Evolutionary conservation across 2,888 invertebrate species (phyloP).

Genomic region (Drosophila neotestacea): DNA sequence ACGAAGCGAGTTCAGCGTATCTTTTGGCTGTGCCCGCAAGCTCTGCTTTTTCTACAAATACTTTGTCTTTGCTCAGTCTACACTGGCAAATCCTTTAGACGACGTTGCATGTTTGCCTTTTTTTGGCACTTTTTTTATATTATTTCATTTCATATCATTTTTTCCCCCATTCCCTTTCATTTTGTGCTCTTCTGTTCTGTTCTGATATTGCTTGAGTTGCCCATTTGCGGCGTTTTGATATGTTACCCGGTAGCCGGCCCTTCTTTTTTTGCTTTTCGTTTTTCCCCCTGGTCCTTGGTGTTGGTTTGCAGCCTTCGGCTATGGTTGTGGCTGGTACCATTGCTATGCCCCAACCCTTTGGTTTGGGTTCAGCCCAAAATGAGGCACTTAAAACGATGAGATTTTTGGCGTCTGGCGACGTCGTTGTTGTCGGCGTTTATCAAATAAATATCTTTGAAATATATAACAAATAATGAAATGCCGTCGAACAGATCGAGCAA

Average conservation of each 20-base stretch:
- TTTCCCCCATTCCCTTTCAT: conserved; percentile 5
- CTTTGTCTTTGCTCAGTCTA: conserved; percentile 75
- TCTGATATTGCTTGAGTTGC: conserved; percentile 57
- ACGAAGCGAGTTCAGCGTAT: conserved; percentile 55
- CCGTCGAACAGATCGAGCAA: conserved; percentile 55
- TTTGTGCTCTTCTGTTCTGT: conserved; percentile 17
- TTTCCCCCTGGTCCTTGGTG: conserved; percentile 43
- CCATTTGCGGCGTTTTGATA: conserved; percentile 81
- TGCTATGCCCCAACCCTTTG: conserved; percentile 34
- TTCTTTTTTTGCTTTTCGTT: conserved; percentile 24
- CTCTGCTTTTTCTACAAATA: conserved; percentile 60
- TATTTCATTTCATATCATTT: conserved; percentile 65
- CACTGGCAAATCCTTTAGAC: conserved; percentile 78
- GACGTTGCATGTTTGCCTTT: conserved; percentile 76
- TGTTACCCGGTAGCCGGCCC: conserved; percentile 76
- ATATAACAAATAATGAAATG: conserved; percentile 81
- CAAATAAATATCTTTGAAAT: conserved; percentile 79
- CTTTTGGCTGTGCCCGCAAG: conserved; percentile 44
- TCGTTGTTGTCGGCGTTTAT: conserved; percentile 69
- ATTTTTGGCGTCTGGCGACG: conserved; percentile 78
- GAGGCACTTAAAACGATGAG: conserved; percentile 81
- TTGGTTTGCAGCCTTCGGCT: conserved; percentile 63
- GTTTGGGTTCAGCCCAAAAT: conserved; percentile 55
- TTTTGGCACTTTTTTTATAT: conserved; percentile 59
- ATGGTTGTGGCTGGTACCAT: conserved; percentile 33